Conservation (phyloP, 2,888 invertebrate species). For the Escarpia spicata region DNA sequence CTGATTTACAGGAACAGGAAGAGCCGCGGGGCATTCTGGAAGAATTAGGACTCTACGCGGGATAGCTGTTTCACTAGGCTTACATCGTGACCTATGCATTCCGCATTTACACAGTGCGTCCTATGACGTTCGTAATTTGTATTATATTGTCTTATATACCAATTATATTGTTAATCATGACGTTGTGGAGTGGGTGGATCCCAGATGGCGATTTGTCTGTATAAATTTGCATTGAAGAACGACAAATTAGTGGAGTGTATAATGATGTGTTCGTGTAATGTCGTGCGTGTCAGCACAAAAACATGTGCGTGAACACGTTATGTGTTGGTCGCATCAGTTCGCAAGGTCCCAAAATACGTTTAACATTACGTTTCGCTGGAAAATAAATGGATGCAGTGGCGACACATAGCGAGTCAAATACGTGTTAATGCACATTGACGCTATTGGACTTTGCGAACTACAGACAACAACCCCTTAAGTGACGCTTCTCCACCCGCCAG, state of each 20-base stretch:
- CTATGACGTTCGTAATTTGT: background rate
- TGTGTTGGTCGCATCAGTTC: background rate
- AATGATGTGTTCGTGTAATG: background rate
- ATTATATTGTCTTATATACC: background rate
- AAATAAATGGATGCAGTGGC: no score
- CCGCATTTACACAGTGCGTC: background rate
- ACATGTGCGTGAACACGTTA: background rate
- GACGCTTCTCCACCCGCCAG: no score
- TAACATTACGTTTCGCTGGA: no score
- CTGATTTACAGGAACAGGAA: slow-evolving; percentile 21
- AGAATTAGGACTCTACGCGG: slow-evolving; percentile 24
- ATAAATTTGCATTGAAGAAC: background rate
- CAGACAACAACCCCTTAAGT: no score
- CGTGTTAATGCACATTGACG: no score
- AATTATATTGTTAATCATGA: background rate
- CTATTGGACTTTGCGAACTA: no score
- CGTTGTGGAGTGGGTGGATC: background rate
- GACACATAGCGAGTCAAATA: no score
- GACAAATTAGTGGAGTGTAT: background rate
- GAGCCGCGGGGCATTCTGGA: slow-evolving; percentile 23
- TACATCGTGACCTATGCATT: background rate
- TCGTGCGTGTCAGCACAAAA: background rate
- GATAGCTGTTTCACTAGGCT: background rate
- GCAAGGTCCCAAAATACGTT: no score
- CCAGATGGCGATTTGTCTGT: background rate